phyloP scores from a whole-genome alignment of 2,113 vertebrate species.

The Murina feae region DNA sequence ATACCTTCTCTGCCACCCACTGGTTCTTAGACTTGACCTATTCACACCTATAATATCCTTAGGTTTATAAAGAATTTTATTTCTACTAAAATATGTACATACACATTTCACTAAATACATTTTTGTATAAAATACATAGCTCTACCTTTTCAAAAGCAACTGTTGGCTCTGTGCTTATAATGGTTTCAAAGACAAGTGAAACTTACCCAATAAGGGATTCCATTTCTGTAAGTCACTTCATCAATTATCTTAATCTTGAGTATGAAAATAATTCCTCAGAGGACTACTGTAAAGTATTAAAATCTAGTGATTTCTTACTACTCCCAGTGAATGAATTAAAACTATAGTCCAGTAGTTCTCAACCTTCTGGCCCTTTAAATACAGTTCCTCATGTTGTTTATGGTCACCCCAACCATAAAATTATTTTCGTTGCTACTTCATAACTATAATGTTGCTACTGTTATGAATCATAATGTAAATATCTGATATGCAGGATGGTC shows the following conservation, averaged over 20 bases:
- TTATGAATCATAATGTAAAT: no score
- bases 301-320: neutral
- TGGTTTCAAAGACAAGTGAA: neutral
- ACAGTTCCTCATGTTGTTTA: no score
- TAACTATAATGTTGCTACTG: no score
- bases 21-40: neutral
- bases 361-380: no score
- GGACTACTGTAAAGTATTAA: neutral
- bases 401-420: no score
- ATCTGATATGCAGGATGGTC: no score
- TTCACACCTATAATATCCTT: neutral
- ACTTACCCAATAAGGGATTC: neutral
- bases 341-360: no score
- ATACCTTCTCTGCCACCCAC: neutral
- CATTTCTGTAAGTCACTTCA: neutral
- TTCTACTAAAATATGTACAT: neutral
- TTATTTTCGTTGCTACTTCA: no score
- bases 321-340: neutral
- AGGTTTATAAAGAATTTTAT: neutral
- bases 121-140: neutral
- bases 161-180: neutral
- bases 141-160: slow-evolving; percentile 22
- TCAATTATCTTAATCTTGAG: neutral
- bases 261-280: neutral
- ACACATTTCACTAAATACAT: neutral